phyloP scores from a whole-genome alignment of 2,113 vertebrate species.

The Erinaceus europaeus region DNA sequence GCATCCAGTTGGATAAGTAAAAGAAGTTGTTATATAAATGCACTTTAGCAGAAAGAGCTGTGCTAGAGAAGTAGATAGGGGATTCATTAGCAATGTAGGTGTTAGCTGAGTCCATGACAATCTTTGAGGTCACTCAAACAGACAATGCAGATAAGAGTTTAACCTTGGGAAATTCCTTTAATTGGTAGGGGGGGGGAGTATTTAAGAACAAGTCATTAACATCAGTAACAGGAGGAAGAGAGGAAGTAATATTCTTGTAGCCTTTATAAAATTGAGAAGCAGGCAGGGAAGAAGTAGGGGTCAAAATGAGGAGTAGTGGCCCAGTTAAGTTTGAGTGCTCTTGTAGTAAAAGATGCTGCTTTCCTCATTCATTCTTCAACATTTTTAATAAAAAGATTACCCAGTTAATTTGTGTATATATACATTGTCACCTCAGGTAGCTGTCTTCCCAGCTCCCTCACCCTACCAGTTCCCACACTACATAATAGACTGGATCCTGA shows the following conservation, averaged over 20 bases:
- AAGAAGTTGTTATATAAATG: constrained; percentile 29
- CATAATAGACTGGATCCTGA: too few relatives aligned
- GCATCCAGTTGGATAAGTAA: background rate
- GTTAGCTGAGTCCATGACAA: constrained; percentile 39
- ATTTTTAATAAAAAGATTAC: too few relatives aligned
- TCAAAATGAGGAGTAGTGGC: background rate
- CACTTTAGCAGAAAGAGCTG: constrained; percentile 34
- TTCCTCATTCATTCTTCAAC: background rate
- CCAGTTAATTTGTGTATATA: too few relatives aligned
- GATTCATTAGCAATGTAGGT: background rate
- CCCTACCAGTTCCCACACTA: too few relatives aligned
- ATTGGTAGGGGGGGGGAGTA: background rate
- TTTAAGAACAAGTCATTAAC: background rate
- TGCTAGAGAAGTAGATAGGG: constrained; percentile 1
- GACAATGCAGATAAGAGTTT: background rate
- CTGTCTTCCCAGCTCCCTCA: too few relatives aligned
- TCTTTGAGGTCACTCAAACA: background rate
- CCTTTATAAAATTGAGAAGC: too few relatives aligned
- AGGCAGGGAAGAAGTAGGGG: background rate
- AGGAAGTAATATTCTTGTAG: background rate
- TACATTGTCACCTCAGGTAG: too few relatives aligned
- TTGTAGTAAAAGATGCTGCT: background rate
- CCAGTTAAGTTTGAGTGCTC: background rate
- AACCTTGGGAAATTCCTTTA: background rate
- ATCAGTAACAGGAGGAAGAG: background rate